phyloP scores from a whole-genome alignment of 2,113 vertebrate species.

The Gorsachius goisagi region DNA sequence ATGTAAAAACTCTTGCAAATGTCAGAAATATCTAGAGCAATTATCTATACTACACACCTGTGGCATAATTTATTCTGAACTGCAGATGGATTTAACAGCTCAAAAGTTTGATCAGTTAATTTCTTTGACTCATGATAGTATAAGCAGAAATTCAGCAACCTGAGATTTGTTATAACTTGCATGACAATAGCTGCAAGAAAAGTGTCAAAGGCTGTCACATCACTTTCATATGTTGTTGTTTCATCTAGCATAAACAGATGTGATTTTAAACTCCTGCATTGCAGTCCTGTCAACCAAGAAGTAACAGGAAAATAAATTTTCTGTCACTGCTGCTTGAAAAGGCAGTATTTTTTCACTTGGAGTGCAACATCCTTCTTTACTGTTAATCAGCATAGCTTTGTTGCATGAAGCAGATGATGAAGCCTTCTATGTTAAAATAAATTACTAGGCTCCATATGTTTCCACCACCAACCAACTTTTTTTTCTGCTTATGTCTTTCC shows the following conservation, averaged over 20 bases:
- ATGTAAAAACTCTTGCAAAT: not conserved
- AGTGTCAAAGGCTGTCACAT: not conserved
- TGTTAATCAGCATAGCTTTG: not conserved
- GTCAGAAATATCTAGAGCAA: not conserved
- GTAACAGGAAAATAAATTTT: not conserved
- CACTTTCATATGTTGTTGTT: not conserved
- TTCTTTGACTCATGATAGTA: not conserved
- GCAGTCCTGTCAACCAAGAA: not conserved
- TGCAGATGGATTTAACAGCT: not conserved
- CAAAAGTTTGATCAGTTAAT: not conserved
- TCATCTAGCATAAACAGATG: not conserved
- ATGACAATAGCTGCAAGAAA: not conserved
- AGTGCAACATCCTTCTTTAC: not conserved
- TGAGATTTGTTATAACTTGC: not conserved
- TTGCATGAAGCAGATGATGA: not conserved
- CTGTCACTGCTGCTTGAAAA: not conserved
- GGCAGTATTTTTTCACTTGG: not conserved
- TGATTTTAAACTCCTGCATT: not conserved
- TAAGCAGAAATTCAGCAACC: not conserved
- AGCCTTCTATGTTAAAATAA: not conserved
- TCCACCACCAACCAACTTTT: not conserved
- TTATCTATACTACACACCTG: not conserved
- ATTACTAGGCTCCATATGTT: not conserved
- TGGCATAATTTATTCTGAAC: not conserved
- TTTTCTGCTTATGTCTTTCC: not conserved